Conservation (phyloP, 2,797 vertebrate species). For the Erpetoichthys calabaricus region DNA sequence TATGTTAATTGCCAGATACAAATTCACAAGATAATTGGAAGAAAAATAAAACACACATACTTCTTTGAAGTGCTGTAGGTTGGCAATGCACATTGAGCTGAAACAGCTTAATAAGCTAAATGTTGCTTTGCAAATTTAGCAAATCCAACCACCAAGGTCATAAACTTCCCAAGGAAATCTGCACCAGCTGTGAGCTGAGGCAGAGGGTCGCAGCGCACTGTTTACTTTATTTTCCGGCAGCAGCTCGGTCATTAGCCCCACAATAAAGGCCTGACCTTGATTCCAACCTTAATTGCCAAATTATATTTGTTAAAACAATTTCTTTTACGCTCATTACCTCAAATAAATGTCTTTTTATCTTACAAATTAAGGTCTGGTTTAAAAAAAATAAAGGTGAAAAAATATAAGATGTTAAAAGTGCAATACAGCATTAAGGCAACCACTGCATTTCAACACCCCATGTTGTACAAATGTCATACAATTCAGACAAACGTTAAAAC, state of each 20-base stretch:
- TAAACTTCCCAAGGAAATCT: slow-evolving; percentile 32
- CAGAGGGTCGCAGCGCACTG: slow-evolving; percentile 22
- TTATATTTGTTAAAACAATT: slow-evolving; percentile 38
- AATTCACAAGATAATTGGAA: no score
- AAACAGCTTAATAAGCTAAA: slow-evolving; percentile 6
- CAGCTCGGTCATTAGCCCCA: slow-evolving; percentile 32
- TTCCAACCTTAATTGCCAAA: slow-evolving; percentile 14
- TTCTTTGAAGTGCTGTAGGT: no score
- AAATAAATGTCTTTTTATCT: no score
- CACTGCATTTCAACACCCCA: no score
- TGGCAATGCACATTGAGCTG: not conserved
- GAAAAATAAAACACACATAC: no score
- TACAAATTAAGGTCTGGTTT: no score
- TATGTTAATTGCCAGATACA: no score
- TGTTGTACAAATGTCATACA: no score
- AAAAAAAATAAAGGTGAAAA: no score
- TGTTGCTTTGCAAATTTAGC: slow-evolving; percentile 13
- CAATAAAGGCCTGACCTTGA: slow-evolving; percentile 29
- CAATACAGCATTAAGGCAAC: no score
- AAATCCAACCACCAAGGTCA: slow-evolving; percentile 30
- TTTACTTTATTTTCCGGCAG: slow-evolving; percentile 29
- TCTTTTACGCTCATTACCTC: slow-evolving; percentile 28
- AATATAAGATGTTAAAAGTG: no score
- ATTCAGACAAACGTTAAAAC: no score
- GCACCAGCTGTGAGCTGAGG: slow-evolving; percentile 27